A percentile compares a stretch with the other conserved stretches of the same genome.
These are phyloP conservation scores for Lynx canadensis DNA, from an alignment of 2,113 vertebrate genomes.

Conservation along the genomic window DNA sequence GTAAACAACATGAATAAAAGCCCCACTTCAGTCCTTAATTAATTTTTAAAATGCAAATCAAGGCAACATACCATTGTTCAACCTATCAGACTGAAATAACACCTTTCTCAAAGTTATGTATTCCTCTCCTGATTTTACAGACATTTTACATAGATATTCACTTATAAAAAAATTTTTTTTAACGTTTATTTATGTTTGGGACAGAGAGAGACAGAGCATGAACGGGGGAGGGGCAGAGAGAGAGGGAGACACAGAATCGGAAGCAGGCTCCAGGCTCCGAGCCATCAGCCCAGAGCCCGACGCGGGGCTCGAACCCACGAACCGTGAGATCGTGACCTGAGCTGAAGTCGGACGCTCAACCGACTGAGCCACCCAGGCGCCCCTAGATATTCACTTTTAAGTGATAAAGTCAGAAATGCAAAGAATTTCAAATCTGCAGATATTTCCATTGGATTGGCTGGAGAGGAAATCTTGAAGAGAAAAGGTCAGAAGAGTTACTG, in stretches of 20 bases:
- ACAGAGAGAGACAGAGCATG: neutral
- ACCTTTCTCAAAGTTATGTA: neutral
- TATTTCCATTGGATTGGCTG: neutral
- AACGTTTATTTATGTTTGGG: neutral
- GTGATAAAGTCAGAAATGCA: neutral
- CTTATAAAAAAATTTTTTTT: neutral
- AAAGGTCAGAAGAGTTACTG: neutral
- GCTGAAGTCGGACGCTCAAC: neutral
- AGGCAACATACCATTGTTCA: neutral
- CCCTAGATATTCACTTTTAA: neutral
- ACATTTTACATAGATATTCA: neutral
- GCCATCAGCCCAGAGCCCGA: neutral
- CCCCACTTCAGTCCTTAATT: neutral
- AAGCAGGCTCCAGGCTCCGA: neutral
- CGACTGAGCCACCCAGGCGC: neutral
- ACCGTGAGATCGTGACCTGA: neutral
- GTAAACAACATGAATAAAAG: neutral
- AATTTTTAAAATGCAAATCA: neutral
- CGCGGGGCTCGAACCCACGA: neutral
- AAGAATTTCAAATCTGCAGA: neutral
- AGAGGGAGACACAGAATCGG: neutral
- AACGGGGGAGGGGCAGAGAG: neutral
- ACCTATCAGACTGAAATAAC: neutral
- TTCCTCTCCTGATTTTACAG: neutral
- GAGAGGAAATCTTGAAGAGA: neutral